A percentile compares a stretch with the other conserved stretches of the same genome.
phyloP scores from a whole-genome alignment of 2,888 invertebrate species.

The Coenonympha glycerion region DNA sequence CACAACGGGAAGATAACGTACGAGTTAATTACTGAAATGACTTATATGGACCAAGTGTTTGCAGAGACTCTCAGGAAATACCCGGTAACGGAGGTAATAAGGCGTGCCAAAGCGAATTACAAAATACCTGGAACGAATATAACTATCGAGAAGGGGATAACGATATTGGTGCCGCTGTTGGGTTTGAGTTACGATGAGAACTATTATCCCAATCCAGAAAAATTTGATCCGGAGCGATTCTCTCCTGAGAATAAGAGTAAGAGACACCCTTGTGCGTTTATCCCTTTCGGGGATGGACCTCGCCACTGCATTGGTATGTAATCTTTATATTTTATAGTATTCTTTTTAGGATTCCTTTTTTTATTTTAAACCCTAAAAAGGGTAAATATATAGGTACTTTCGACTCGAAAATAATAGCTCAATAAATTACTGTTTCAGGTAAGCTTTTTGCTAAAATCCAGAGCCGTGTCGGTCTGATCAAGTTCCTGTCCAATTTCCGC shows the following conservation, averaged over 20 bases:
- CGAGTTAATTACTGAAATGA: slow-evolving; percentile 50
- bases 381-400: neutral
- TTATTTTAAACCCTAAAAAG: no score
- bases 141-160: neutral
- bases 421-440: neutral
- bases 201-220: slow-evolving; percentile 56
- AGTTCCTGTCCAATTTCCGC: neutral
- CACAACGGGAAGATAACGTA: slow-evolving; percentile 48
- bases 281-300: slow-evolving; percentile 61
- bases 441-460: neutral
- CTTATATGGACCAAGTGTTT: slow-evolving; percentile 53
- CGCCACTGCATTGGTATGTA: slow-evolving; percentile 55
- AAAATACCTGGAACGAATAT: neutral
- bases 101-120: neutral
- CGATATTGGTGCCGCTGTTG: neutral
- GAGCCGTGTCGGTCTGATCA: neutral
- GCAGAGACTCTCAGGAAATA: slow-evolving; percentile 27
- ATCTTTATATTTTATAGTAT: neutral
- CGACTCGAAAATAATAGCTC: neutral
- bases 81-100: neutral
- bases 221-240: slow-evolving; percentile 67
- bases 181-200: slow-evolving; percentile 38
- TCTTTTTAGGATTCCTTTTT: neutral
- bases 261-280: slow-evolving; percentile 47
- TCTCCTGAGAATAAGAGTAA: slow-evolving; percentile 38